These are phyloP conservation scores for Aphaenogaster ashmeadi DNA, from an alignment of 1,140 invertebrate genomes.

Conservation along the genomic window DNA sequence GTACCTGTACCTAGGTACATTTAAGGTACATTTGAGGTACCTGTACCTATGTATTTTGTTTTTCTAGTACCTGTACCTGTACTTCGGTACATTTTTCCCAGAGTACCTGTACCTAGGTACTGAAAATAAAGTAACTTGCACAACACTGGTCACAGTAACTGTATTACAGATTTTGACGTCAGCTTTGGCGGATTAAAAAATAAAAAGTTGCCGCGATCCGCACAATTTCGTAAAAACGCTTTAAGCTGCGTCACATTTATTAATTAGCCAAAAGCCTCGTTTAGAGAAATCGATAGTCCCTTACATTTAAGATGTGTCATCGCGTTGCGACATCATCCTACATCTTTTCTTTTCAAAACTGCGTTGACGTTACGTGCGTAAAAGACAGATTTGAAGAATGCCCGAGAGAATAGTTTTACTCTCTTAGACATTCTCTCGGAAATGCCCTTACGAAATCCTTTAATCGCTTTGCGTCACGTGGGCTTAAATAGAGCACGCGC, in stretches of 20 bases:
- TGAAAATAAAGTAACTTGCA: too few species aligned
- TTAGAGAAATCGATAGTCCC: background rate
- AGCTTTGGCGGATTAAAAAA: background rate
- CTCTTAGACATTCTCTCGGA: background rate
- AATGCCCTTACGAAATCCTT: background rate
- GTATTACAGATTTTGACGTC: too few species aligned
- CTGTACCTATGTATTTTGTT: too few species aligned
- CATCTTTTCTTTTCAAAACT: background rate
- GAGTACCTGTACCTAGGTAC: too few species aligned
- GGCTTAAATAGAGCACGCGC: background rate
- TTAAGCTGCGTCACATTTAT: background rate
- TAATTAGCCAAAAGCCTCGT: background rate
- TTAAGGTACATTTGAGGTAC: too few species aligned
- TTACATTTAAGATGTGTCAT: background rate
- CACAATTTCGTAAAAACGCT: too few species aligned
- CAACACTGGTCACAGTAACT: too few species aligned
- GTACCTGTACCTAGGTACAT: too few species aligned
- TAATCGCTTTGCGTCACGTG: background rate
- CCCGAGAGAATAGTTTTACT: background rate
- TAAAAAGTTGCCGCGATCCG: slow-evolving; percentile 8
- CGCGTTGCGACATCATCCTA: background rate
- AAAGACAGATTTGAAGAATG: background rate
- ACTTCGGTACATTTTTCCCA: too few species aligned
- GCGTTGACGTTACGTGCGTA: background rate
- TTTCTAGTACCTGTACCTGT: too few species aligned